Base-by-base conservation (phyloP, 2,888 invertebrate genomes). In the Hypomecis punctinalis region DNA sequence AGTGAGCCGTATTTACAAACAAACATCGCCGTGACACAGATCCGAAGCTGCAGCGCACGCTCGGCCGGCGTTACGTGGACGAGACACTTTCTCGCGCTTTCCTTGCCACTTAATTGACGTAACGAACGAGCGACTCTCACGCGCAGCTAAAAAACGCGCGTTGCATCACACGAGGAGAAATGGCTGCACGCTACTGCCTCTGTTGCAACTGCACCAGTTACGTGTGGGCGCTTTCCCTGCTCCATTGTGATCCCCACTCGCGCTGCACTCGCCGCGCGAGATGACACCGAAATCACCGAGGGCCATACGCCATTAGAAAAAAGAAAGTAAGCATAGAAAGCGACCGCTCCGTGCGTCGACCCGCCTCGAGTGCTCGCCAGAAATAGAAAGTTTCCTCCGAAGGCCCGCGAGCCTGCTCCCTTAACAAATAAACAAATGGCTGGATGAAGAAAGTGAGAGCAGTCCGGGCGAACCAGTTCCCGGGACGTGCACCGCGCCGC, bases 241-340 rank as follows among this genome's bases (percentile, higher is more conserved):
- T 83, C 83, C 75, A 89, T 89, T 88, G 89, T 89, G 76, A 77
- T 81, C 84, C 85, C 81, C 84, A 78, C 83, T 23, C 71, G 63
- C 65, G 51, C 60, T 54, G 47, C 59, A 53, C 69, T 68, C 57
- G 55, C 49, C 67, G 65, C 71, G 69, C 75, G 64, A 86, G 86
- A 86, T 86, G 81, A 83, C 75, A 80, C 81, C 80, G 74, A 83
- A 85, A 78, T 81, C 73, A 76, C 73, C 74, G 79, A 80, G 74
- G 81, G 80, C 77, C 76, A 80, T 80, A 80, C 76, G 76, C 76
- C 74, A 82, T 79, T 83, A 83, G 78, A 88, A 90, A 91, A 92
- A 91, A 91, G 91, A 92, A 92, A 91, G 91, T 91, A 88, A 86
- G 84, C 84, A 85, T 91, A 91, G 92, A 92, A 92, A 92, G 92